A percentile compares a stretch with the other conserved stretches of the same genome.
phyloP scores from a whole-genome alignment of 2,113 vertebrate species.

The Solea senegalensis region DNA sequence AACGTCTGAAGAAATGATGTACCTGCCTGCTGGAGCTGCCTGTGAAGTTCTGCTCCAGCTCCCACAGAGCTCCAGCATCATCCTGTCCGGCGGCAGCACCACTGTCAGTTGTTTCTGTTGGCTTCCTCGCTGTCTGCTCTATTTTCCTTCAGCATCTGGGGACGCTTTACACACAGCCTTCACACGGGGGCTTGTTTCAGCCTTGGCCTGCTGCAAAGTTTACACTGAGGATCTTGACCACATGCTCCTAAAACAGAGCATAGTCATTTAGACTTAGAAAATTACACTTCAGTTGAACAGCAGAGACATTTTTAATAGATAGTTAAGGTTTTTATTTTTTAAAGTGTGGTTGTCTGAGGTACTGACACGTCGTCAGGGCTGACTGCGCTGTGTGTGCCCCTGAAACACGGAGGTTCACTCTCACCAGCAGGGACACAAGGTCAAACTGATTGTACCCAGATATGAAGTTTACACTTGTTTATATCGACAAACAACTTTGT shows the following conservation, averaged over 20 bases:
- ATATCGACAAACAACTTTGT: too few species aligned
- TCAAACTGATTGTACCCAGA: too few species aligned
- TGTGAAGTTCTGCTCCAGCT: conserved; percentile 18
- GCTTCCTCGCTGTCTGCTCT: conserved; percentile 16
- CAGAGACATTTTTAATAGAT: background rate
- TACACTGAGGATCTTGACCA: background rate
- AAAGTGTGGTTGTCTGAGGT: too few species aligned
- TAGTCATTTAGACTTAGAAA: background rate
- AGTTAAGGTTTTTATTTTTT: too few species aligned
- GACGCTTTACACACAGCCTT: conserved; percentile 16
- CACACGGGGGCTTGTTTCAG: conserved; percentile 23
- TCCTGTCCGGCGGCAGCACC: conserved; percentile 31
- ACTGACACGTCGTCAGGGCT: too few species aligned
- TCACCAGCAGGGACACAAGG: too few species aligned
- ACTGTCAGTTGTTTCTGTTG: conserved; percentile 52
- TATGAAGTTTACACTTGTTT: too few species aligned
- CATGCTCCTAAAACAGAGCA: background rate
- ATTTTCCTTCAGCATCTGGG: conserved; percentile 39
- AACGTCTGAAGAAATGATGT: background rate
- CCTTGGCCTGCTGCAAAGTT: background rate
- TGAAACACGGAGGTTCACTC: too few species aligned
- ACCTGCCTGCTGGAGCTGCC: conserved; percentile 18
- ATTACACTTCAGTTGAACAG: background rate
- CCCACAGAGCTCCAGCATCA: conserved; percentile 21
- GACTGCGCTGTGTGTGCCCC: too few species aligned